A percentile compares a stretch with the other conserved stretches of the same genome.
Evolutionary conservation across 2,113 vertebrate species (phyloP).

Genomic region (Grantiella picta): DNA sequence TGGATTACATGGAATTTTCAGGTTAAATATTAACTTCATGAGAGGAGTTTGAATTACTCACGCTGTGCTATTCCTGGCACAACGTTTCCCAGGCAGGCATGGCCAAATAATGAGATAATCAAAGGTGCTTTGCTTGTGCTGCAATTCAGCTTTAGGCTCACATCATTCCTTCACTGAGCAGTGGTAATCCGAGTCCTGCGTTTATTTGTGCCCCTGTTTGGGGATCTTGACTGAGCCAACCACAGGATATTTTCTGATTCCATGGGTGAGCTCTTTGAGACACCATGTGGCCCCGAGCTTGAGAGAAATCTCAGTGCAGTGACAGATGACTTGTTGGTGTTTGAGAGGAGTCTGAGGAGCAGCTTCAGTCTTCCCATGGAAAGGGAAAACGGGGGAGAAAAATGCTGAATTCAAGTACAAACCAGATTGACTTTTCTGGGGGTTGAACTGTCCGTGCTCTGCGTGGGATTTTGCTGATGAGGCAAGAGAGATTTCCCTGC

Average conservation of each 20-base stretch:
- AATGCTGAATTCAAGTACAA: not conserved
- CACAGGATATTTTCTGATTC: not conserved
- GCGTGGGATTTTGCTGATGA: not conserved
- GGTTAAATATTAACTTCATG: not conserved
- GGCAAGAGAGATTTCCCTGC: not conserved
- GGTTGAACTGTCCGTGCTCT: not conserved
- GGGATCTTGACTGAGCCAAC: not conserved
- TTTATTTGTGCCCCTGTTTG: not conserved
- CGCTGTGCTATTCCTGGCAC: not conserved
- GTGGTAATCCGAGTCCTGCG: not conserved
- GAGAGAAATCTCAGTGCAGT: not conserved
- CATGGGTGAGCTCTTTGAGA: not conserved
- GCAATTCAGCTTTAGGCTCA: not conserved
- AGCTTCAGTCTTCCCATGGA: not conserved
- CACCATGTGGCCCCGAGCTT: accelerated
- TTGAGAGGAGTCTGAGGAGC: not conserved
- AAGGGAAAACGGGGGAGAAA: not conserved
- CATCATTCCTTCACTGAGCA: not conserved
- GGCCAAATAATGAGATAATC: not conserved
- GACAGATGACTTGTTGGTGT: not conserved
- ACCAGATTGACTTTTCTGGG: not conserved
- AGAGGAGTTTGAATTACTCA: not conserved
- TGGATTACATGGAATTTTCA: not conserved
- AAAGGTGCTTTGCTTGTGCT: not conserved
- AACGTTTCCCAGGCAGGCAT: not conserved